Evolutionary conservation across 2,888 invertebrate genomes (phyloP).

Genomic region (Patella ulyssiponensis): DNA sequence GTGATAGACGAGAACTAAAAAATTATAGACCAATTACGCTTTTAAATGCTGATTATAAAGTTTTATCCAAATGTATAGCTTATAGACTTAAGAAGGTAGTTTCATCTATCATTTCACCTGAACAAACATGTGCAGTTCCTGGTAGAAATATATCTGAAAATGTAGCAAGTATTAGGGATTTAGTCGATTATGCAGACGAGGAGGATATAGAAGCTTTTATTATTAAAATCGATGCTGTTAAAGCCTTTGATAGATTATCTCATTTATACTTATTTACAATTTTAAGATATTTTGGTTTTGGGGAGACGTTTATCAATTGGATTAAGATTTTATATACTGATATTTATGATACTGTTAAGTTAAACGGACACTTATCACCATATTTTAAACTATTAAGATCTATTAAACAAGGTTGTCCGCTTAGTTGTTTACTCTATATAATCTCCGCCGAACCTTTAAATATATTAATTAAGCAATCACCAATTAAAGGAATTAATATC

Average conservation of each 20-base stretch:
- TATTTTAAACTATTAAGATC: not conserved
- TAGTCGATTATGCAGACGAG: constrained; percentile 41
- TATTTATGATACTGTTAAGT: constrained; percentile 37
- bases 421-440: not conserved
- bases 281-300: constrained; percentile 13
- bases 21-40: constrained; percentile 46
- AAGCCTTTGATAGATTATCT: constrained; percentile 46
- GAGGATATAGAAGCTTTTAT: constrained; percentile 38
- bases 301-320: constrained; percentile 14
- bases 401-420: not conserved
- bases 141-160: constrained; percentile 46
- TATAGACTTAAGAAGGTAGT: constrained; percentile 37
- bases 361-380: constrained; percentile 38
- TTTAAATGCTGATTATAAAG: constrained; percentile 44
- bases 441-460: not conserved
- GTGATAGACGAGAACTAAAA: constrained; percentile 34
- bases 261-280: constrained; percentile 37
- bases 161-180: constrained; percentile 38
- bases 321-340: constrained; percentile 17
- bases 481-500: not conserved
- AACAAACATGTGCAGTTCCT: constrained; percentile 45
- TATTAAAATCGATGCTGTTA: constrained; percentile 46
- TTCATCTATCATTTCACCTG: constrained; percentile 30
- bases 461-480: not conserved
- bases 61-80: constrained; percentile 41